Percentiles rank a stretch among this genome's conserved stretches.
Conservation (phyloP, 1,140 invertebrate genomes). For the Varroa destructor region DNA sequence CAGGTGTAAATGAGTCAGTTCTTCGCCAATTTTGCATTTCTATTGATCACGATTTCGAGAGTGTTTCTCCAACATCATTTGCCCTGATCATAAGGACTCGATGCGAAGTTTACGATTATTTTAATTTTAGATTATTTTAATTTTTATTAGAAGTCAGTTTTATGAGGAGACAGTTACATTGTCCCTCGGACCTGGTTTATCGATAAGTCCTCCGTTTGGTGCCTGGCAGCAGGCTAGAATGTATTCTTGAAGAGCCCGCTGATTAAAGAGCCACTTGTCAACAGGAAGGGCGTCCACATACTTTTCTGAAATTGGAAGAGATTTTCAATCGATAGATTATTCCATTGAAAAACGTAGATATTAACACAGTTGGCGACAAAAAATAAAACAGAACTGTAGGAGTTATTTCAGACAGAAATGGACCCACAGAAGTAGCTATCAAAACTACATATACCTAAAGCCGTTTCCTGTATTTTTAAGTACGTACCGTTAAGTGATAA, state of each 20-base stretch:
- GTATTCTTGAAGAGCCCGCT: constrained; percentile 81
- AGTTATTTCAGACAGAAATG: background rate
- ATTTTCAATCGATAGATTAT: background rate
- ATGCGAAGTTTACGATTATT: too few species aligned
- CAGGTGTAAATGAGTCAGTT: too few species aligned
- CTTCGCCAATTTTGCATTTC: too few species aligned
- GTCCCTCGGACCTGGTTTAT: constrained; percentile 66
- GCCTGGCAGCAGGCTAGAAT: constrained; percentile 82
- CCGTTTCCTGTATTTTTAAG: background rate
- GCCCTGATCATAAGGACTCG: too few species aligned
- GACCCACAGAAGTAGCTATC: background rate
- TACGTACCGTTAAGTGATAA: constrained; percentile 43
- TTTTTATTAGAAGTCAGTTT: too few species aligned
- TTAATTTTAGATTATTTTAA: too few species aligned
- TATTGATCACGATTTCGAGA: too few species aligned
- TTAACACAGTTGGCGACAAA: constrained; percentile 14
- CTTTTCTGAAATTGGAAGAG: background rate
- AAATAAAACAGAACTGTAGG: constrained; percentile 28
- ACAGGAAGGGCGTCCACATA: constrained; percentile 12
- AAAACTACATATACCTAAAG: background rate
- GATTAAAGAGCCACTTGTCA: constrained; percentile 58
- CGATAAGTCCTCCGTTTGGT: constrained; percentile 73
- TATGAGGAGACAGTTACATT: background rate
- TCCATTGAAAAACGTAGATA: constrained; percentile 9
- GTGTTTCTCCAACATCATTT: too few species aligned